Conservation (phyloP, 1,140 invertebrate species). For the Parasteatoda tepidariorum region DNA sequence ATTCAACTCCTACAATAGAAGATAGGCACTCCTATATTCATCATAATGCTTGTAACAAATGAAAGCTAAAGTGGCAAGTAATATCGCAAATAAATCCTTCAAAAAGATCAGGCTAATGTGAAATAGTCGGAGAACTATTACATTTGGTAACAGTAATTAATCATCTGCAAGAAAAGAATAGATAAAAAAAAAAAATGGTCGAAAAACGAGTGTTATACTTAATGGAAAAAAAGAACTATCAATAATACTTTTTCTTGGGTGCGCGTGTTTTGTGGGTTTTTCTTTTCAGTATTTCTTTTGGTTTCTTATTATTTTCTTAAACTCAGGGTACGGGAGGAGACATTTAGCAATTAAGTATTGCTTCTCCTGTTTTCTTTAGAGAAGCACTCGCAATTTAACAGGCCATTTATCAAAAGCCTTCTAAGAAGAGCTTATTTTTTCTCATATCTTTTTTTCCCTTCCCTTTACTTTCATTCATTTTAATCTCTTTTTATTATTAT, state of each 20-base stretch:
- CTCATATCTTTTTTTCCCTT: background rate
- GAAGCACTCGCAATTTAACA: conserved; percentile 22
- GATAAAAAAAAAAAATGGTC: background rate
- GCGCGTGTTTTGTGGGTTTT: background rate
- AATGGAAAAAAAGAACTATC: background rate
- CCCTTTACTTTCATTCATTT: background rate
- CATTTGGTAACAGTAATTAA: conserved; percentile 17
- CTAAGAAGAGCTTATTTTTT: background rate
- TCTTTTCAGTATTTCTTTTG: background rate
- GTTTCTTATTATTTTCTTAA: background rate
- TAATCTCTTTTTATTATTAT: background rate
- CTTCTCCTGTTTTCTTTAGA: background rate
- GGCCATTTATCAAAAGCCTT: conserved; percentile 27
- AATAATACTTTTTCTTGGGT: conserved; percentile 9
- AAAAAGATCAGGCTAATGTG: background rate
- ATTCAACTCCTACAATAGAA: too few species aligned
- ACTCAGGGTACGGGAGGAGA: background rate
- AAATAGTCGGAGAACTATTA: conserved; percentile 3
- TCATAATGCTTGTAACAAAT: background rate
- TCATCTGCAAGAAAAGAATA: background rate
- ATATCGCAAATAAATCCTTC: background rate
- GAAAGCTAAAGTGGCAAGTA: background rate
- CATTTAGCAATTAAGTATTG: conserved; percentile 25
- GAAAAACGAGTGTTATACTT: background rate
- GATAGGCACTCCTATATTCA: too few species aligned